Base-by-base conservation (phyloP, 2,888 invertebrate genomes). In the Megalurothrips usitatus region DNA sequence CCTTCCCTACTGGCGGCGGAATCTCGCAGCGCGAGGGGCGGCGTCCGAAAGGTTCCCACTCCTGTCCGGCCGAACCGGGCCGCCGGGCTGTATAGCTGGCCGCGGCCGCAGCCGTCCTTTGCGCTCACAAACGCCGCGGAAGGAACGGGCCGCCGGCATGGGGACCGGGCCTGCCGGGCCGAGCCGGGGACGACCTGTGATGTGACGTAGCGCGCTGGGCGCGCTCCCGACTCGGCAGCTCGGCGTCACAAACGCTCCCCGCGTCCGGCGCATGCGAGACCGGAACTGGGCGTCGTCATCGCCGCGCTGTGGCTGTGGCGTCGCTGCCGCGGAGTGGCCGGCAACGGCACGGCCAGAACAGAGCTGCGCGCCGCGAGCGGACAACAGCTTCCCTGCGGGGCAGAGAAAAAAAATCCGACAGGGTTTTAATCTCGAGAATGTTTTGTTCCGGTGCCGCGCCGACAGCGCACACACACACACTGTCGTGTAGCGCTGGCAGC, bases 131-230 rank as follows among this genome's bases (percentile, higher is more conserved):
- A 43, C 34, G 58, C 17, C 58, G 58, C 58, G 58, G 58, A 58
- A 17, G 58, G 14, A 58, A n/a, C 58, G 58, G 58, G 19, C 0
- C 17, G 58, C 52, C 52, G 52, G 52, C 14, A 43, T 52, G 14
- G 52, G 52, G 52, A 17, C 52, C 2, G 49, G 49, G 10, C 9
- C 10, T 14, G 49, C 52, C 9, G 52, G 4, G 52, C 52, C 52
- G 52, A 17, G 52, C 12, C 17, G 58, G 3, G 58, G 58, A 14
- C 58, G 58, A 58, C 58, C 58, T 58, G 58, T 17, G 58, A 58
- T 58, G 58, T 58, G 58, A 58, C 58, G 58, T 58, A 58, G 58
- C 58, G 58, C 52, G 52, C 52, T 12, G 52, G 52, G 49, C 49
- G 49, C 2, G 52, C 34, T 12, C 23, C n/a, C 23, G 63, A n/a